Base-by-base conservation (phyloP, 2,113 vertebrate species). In the Hirundichthys speculiger region DNA sequence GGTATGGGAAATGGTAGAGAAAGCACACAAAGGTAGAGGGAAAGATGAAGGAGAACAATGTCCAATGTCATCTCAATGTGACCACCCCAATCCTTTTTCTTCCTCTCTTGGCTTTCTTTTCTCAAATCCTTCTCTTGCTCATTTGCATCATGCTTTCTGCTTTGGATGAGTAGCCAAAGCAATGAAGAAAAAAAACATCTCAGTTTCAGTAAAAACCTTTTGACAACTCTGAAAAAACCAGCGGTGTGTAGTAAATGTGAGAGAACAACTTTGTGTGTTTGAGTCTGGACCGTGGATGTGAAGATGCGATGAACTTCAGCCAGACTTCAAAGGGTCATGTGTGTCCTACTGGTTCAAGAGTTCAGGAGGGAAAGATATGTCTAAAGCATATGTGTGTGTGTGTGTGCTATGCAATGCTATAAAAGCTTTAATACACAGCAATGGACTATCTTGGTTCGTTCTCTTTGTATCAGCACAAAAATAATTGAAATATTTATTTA, bases 31-130 rank as follows among this genome's bases (percentile, higher is more conserved):
- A 58, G 19, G 8, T 2, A n/a, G 20, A 40, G 27, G n/a, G 18
- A 41, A 56, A 45, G 2, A 3, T 13, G 1, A 59, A 30, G 19
- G 40, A 16, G 41, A 73, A 45, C 16, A 19, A 53, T 16, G 3
- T n/a, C n/a, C n/a, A n/a, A n/a, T n/a, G n/a, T n/a, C n/a, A n/a
- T n/a, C n/a, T n/a, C n/a, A n/a, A n/a, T n/a, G n/a, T n/a, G n/a
- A 58, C 62, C 58, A 63, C 43, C 19, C 46, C 39, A 39, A 55
- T 30, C 22, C 51, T 47, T 34, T 21, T 24, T 39, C n/a, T 62
- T 22, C 52, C 15, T 40, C 68, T 60, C 43, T 78, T 84, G 75
- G 84, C 75, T 79, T 80, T 82, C 63, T 64, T 52, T 52, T 53
- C 68, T 49, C 51, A 43, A 66, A 55, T 70, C 52, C 55, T 24